Conservation (phyloP, 2,797 vertebrate genomes). For the Alauda arvensis region DNA sequence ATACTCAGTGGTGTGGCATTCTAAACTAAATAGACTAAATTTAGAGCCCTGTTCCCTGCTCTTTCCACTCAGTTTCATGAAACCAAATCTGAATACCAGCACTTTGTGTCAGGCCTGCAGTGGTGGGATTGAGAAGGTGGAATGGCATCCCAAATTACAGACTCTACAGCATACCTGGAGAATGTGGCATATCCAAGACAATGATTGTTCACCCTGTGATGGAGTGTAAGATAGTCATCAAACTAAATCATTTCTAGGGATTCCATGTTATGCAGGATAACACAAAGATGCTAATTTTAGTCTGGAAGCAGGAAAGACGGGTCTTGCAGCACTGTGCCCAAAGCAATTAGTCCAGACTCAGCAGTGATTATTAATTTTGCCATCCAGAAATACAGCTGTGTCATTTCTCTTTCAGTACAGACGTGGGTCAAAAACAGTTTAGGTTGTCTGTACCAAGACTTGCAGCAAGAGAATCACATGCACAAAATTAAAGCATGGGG, state of each 20-base stretch:
- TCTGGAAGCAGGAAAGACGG: neutral
- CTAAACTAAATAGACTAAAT: slow-evolving; percentile 45
- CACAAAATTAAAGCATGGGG: neutral
- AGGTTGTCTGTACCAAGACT: neutral
- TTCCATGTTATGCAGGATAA: neutral
- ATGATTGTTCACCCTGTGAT: neutral
- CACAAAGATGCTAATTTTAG: neutral
- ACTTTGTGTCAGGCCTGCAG: neutral
- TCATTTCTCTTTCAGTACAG: neutral
- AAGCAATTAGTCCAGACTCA: neutral
- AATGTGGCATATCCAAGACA: neutral
- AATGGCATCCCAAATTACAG: neutral
- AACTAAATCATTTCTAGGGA: neutral
- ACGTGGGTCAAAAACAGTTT: neutral
- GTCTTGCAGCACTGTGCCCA: neutral
- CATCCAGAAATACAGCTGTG: neutral
- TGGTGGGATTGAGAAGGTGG: neutral
- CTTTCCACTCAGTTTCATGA: neutral
- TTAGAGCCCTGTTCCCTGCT: slow-evolving; percentile 17
- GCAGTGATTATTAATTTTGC: neutral
- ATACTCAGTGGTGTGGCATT: slow-evolving; percentile 21
- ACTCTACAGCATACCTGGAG: neutral
- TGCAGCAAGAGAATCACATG: neutral
- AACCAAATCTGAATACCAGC: neutral
- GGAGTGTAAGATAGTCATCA: neutral